These are phyloP conservation scores for Dallia pectoralis DNA, from an alignment of 2,797 vertebrate genomes.

Conservation along the genomic window DNA sequence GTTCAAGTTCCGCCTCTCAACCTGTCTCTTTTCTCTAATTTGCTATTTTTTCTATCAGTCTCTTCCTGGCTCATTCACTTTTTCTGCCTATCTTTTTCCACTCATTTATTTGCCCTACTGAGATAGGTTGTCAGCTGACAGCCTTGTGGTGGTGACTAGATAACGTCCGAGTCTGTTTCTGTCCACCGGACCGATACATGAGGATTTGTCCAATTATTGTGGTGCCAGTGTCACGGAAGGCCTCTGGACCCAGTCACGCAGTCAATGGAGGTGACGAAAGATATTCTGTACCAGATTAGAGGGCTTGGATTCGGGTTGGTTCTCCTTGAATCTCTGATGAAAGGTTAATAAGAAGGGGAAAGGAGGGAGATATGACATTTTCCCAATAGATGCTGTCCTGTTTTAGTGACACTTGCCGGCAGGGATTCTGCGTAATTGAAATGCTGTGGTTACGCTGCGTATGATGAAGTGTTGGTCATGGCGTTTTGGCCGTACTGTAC, in stretches of 20 bases:
- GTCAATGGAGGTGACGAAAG: slow-evolving; percentile 62
- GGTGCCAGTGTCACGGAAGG: slow-evolving; percentile 64
- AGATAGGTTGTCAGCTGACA: slow-evolving; percentile 55
- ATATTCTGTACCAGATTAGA: slow-evolving; percentile 61
- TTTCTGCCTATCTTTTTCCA: slow-evolving; percentile 6
- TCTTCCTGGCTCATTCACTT: background rate
- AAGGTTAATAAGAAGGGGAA: slow-evolving; percentile 33
- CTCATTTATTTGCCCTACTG: slow-evolving; percentile 30
- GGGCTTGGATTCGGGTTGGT: slow-evolving; percentile 55
- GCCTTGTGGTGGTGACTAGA: slow-evolving; percentile 60
- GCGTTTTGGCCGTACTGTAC: no score
- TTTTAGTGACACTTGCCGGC: background rate
- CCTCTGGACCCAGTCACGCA: slow-evolving; percentile 43
- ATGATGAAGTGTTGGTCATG: background rate
- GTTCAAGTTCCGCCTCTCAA: slow-evolving; percentile 16
- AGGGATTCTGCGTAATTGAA: background rate
- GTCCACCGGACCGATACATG: slow-evolving; percentile 58
- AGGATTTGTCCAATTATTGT: slow-evolving; percentile 65
- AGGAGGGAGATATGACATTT: background rate
- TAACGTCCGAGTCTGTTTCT: slow-evolving; percentile 63
- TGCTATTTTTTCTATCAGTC: slow-evolving; percentile 21
- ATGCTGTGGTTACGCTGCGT: background rate
- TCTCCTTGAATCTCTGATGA: slow-evolving; percentile 61
- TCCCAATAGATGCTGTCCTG: background rate
- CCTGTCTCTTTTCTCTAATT: slow-evolving; percentile 26